These are phyloP conservation scores for Aphelenchoides besseyi DNA, from an alignment of 1,140 invertebrate genomes.

Conservation along the genomic window DNA sequence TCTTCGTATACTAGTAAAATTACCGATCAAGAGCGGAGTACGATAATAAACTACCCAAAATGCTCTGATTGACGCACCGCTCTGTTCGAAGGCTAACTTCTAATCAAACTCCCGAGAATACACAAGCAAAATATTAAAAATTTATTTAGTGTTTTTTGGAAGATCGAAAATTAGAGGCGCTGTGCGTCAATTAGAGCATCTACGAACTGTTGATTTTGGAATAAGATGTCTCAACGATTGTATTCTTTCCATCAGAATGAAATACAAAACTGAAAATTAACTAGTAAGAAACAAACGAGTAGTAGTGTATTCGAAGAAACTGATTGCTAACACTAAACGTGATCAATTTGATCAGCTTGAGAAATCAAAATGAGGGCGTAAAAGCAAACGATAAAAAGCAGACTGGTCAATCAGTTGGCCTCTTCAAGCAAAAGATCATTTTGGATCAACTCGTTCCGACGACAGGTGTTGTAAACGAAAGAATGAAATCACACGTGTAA, in stretches of 20 bases:
- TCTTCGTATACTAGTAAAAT: conserved; percentile 77
- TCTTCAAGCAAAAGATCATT: not conserved
- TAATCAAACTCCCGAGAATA: no score
- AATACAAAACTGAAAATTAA: not conserved
- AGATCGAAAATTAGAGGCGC: no score
- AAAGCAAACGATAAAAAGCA: no score
- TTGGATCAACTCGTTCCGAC: not conserved
- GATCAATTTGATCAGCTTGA: no score
- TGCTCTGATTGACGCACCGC: no score
- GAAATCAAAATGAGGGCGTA: no score
- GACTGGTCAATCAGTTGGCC: not conserved
- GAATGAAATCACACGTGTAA: no score
- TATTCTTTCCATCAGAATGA: conserved; percentile 33
- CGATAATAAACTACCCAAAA: conserved; percentile 80
- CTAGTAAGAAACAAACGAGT: not conserved
- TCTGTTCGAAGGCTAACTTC: no score
- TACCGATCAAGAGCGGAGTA: conserved; percentile 69
- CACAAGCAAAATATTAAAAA: no score
- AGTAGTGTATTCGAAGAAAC: not conserved
- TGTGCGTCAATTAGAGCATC: no score
- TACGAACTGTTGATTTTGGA: conserved; percentile 70
- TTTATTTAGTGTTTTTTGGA: no score
- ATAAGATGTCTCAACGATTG: conserved; percentile 37
- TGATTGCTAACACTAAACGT: no score
- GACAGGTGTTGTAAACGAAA: not conserved